Base-by-base conservation (phyloP, 2,888 invertebrate species). In the Drosophila ustulata region DNA sequence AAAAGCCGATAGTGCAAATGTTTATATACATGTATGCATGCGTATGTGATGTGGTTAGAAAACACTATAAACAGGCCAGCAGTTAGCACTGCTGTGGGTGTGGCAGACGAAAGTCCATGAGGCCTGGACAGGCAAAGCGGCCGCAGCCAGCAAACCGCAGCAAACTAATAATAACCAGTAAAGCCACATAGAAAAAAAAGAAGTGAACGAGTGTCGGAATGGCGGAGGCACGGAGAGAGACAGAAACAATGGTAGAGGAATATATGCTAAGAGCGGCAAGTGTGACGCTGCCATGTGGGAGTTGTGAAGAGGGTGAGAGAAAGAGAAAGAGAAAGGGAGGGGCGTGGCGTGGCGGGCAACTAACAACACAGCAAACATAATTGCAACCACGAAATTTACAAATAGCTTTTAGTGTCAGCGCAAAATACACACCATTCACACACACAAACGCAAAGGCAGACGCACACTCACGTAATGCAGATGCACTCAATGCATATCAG, bases 341-440 rank as follows among this genome's bases (percentile, higher is more conserved):
- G 25, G 37, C 26, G 46, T 39, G 56, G 59, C 70, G 75, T 43
- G 63, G 46, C 56, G 61, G 66, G 13, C 67, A 57, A 71, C 75
- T 57, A 71, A 84, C 73, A 73, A 86, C 81, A 86, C 57, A 86
- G 89, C 87, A 84, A 88, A 88, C 86, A 88, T 88, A 89, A 89
- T 89, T 84, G 85, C 82, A 82, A 82, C 89, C 89, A 80, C 86
- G 77, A 89, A 84, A 88, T 87, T 88, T 88, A 88, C 86, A 89
- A 87, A 89, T 88, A 84, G 86, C 86, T 87, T 87, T 87, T 89
- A 89, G 88, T 89, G 86, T 80, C 78, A 85, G 86, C 86, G 68
- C 65, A 77, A 82, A 88, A 80, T 80, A 77, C 76, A 79, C 49
- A 66, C 55, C 66, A 65, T 55, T 68, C 55, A 55, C 58, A 28